Evolutionary conservation across 2,888 invertebrate genomes (phyloP), one percentile per base, ranked within the genome.

Genomic region (Zaprionus lineosus): DNA sequence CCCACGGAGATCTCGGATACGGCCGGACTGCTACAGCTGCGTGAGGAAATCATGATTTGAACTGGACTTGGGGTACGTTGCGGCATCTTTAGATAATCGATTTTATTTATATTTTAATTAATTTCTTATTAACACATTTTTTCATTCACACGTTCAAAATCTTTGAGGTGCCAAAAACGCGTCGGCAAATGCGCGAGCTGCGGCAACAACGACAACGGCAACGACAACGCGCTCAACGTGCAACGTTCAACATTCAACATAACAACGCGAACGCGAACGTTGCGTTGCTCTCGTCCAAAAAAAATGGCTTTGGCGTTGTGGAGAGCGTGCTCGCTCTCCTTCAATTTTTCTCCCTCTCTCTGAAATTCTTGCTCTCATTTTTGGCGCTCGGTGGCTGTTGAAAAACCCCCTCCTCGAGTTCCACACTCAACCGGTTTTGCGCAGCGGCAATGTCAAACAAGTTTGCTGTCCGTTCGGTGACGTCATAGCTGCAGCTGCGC

Each of bases 1-100:
- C 90, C 90, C 48, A 90, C 90, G n/a, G 90, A 90, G 43, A 90
- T 90, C 75, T 90, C 90, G 11, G 90, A 90, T 4, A 87, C 84
- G 33, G 89, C 88, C 21, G 90, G 90, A 78, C 90, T 90, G 57
- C 77, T 66, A 53, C 70, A 68, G 36, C 59, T 56, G 15, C 82
- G 84, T 36, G 71, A 6, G 29, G 62, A 47, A 9, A 60, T 39
- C 48, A 59, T 51, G 28, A 24, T 33, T n/a, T 36, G 52, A 14
- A 73, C 70, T n/a, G 88, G 86, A 56, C 88, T 87, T 26, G 84
- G 86, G 39, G 89, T 81, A 60, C 88, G 89, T 84, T 89, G 84
- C 31, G 78, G 78, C 88, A 88, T 88, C 65, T 72, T 73, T 18
- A 19, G 14, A 14, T 16, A 3, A n/a, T 9, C 18, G 29, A 11